phyloP scores from a whole-genome alignment of 2,797 vertebrate genomes.

The Propithecus perrieri region DNA sequence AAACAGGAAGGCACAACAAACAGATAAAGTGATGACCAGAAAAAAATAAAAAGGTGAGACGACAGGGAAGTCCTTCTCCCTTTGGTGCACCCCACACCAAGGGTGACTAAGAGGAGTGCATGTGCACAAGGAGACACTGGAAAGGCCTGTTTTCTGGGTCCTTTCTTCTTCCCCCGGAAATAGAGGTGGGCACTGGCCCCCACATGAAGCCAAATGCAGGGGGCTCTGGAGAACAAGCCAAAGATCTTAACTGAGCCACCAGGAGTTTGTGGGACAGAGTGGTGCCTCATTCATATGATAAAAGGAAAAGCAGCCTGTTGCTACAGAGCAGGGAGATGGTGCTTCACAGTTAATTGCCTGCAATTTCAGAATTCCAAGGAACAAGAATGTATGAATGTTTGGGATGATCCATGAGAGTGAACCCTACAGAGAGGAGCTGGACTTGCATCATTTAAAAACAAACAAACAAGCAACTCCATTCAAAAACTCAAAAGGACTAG shows the following conservation, averaged over 20 bases:
- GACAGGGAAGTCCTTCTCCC: background rate
- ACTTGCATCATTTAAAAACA: background rate
- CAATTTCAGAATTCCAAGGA: background rate
- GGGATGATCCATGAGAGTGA: background rate
- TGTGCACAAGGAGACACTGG: background rate
- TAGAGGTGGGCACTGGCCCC: too few relatives aligned
- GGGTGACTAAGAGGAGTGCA: background rate
- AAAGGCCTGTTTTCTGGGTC: rapidly evolving
- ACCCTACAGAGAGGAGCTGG: background rate
- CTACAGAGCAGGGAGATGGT: background rate
- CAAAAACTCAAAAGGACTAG: background rate
- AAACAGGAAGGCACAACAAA: background rate
- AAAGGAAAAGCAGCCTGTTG: background rate
- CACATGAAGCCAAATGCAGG: background rate
- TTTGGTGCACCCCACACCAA: rapidly evolving
- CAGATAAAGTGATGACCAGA: background rate
- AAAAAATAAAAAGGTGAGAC: background rate
- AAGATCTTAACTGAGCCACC: too few relatives aligned
- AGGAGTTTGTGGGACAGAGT: background rate
- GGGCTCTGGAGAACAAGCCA: background rate
- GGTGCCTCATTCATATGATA: background rate
- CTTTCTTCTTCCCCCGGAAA: background rate
- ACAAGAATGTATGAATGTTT: background rate
- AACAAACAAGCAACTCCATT: too few relatives aligned
- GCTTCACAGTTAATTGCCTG: rapidly evolving